phyloP scores from a whole-genome alignment of 2,888 invertebrate genomes.

The Deilephila elpenor region DNA sequence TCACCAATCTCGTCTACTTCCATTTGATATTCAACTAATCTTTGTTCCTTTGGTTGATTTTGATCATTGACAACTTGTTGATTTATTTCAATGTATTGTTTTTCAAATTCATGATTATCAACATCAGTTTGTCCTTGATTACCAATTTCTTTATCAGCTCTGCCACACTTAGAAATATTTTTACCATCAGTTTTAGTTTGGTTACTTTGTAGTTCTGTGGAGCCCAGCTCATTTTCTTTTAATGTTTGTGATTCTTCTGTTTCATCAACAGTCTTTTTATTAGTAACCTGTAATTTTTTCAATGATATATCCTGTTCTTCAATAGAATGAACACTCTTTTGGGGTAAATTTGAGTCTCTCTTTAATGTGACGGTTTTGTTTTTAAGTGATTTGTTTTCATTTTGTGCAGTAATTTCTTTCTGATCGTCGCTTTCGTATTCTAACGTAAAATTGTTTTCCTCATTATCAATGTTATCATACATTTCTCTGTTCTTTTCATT shows the following conservation, averaged over 20 bases:
- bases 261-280: neutral
- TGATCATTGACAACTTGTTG: neutral
- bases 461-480: conserved; percentile 31
- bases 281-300: neutral
- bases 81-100: conserved; percentile 33
- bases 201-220: neutral
- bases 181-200: conserved; percentile 5
- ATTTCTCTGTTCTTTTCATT: conserved; percentile 14
- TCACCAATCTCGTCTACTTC: conserved; percentile 19
- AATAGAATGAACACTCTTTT: neutral
- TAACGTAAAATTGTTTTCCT: conserved; percentile 39
- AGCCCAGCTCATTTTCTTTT: neutral
- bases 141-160: neutral
- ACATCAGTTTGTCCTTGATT: neutral
- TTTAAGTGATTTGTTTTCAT: conserved; percentile 24
- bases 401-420: neutral
- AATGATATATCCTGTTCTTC: neutral
- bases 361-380: conserved; percentile 26
- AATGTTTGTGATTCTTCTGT: neutral
- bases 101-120: neutral
- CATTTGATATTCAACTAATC: conserved; percentile 2
- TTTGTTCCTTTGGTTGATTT: neutral
- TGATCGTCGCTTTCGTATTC: conserved; percentile 33
- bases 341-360: neutral
- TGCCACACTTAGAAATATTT: neutral